Evolutionary conservation across 2,113 vertebrate species (phyloP).

Genomic region (Rhinopomastus cyanomelas): DNA sequence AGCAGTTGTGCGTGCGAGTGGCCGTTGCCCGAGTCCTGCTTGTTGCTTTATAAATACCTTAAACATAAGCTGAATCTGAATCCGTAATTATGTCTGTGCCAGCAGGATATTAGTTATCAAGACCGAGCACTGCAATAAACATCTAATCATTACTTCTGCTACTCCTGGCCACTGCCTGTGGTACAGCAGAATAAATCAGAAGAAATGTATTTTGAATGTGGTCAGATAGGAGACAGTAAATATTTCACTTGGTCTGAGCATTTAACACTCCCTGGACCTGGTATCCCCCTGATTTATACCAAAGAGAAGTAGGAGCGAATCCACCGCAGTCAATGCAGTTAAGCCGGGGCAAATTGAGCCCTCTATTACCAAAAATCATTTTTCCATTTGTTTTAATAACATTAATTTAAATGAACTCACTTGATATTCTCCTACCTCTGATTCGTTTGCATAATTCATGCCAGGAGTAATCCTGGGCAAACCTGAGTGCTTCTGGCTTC

Average conservation of each 20-base stretch:
- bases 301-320: slow-evolving; percentile 5
- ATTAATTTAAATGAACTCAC: slow-evolving; percentile 65
- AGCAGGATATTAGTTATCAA: slow-evolving; percentile 31
- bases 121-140: slow-evolving; percentile 12
- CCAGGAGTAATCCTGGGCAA: neutral
- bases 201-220: neutral
- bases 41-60: slow-evolving; percentile 14
- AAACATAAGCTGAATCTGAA: slow-evolving; percentile 31
- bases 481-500: neutral
- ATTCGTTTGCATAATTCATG: neutral
- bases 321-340: neutral
- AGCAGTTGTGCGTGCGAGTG: neutral
- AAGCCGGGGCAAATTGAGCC: slow-evolving; percentile 9
- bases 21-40: neutral
- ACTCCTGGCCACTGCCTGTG: neutral
- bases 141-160: slow-evolving; percentile 1
- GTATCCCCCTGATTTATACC: neutral
- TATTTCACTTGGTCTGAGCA: slow-evolving; percentile 16
- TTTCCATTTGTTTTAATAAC: slow-evolving; percentile 57
- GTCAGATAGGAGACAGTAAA: slow-evolving; percentile 24
- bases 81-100: slow-evolving; percentile 40
- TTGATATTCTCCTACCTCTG: slow-evolving; percentile 33
- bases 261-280: slow-evolving; percentile 27
- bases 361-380: slow-evolving; percentile 56
- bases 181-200: slow-evolving; percentile 45